These are phyloP conservation scores for Apeira syringaria DNA, from an alignment of 2,888 invertebrate species.

Conservation along the genomic window DNA sequence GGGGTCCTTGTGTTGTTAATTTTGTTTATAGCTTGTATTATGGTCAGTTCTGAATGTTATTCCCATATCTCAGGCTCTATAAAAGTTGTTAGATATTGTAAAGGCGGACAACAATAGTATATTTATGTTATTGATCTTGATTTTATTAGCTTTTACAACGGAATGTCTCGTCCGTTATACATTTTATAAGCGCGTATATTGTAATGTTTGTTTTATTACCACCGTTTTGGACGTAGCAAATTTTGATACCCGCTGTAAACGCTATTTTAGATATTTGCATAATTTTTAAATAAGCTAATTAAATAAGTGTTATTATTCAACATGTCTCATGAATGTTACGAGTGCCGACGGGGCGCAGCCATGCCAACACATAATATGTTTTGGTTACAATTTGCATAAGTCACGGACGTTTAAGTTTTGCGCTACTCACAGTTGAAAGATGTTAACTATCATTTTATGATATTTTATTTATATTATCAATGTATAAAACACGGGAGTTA, in stretches of 20 bases:
- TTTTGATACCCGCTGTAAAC: constrained; percentile 17
- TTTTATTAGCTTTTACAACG: constrained; percentile 58
- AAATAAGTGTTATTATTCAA: too few species aligned
- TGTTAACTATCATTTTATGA: too few species aligned
- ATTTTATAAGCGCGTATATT: constrained; percentile 34
- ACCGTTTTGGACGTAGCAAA: constrained; percentile 21
- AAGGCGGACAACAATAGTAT: constrained; percentile 70
- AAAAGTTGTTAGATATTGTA: constrained; percentile 69
- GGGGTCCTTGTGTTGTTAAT: constrained; percentile 81
- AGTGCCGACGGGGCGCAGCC: constrained; percentile 1
- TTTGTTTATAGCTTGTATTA: constrained; percentile 82
- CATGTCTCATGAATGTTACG: too few species aligned
- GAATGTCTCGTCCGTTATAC: constrained; percentile 37
- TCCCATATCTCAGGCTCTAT: constrained; percentile 74
- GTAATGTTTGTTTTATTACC: constrained; percentile 37
- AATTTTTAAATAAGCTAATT: constrained; percentile 36
- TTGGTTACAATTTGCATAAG: constrained; percentile 5
- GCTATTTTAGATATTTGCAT: constrained; percentile 21
- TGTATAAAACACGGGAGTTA: too few species aligned
- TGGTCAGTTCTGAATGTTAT: constrained; percentile 77
- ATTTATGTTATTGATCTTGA: constrained; percentile 74
- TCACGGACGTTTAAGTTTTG: constrained; percentile 1
- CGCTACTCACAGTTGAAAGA: too few species aligned
- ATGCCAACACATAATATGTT: neutral
- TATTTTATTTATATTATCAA: too few species aligned